phyloP scores from a whole-genome alignment of 2,113 vertebrate species.

The Nesoenas mayeri region DNA sequence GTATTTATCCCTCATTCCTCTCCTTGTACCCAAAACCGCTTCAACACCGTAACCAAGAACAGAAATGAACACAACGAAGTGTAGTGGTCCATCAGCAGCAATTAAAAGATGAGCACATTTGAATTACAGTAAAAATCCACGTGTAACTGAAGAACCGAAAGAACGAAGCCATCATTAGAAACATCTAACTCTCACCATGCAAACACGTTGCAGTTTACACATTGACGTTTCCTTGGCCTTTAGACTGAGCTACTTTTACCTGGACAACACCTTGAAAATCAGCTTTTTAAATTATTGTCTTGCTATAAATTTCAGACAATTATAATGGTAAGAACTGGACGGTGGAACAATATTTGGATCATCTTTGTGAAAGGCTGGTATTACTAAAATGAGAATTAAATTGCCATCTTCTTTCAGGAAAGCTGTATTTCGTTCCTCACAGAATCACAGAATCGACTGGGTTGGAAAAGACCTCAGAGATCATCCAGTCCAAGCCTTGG shows the following conservation, averaged over 20 bases:
- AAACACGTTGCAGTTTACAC: background rate
- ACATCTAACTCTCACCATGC: background rate
- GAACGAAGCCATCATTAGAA: background rate
- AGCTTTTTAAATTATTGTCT: background rate
- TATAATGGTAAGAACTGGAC: background rate
- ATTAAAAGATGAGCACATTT: background rate
- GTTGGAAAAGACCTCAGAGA: too few species aligned
- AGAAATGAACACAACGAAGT: background rate
- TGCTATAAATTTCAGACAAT: background rate
- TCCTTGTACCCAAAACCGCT: background rate
- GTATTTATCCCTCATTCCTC: background rate
- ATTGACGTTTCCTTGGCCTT: background rate
- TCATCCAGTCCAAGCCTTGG: too few species aligned
- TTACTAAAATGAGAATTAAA: background rate
- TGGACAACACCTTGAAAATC: background rate
- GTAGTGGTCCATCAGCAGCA: conserved; percentile 41
- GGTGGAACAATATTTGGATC: background rate
- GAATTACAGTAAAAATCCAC: background rate
- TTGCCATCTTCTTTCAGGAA: background rate
- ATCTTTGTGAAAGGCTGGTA: background rate
- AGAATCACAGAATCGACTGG: too few species aligned
- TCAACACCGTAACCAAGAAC: background rate
- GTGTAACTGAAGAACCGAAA: background rate
- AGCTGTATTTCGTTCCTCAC: background rate
- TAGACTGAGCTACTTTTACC: background rate